These are phyloP conservation scores for Stictonetta naevosa DNA, from an alignment of 2,113 vertebrate species.

Conservation along the genomic window DNA sequence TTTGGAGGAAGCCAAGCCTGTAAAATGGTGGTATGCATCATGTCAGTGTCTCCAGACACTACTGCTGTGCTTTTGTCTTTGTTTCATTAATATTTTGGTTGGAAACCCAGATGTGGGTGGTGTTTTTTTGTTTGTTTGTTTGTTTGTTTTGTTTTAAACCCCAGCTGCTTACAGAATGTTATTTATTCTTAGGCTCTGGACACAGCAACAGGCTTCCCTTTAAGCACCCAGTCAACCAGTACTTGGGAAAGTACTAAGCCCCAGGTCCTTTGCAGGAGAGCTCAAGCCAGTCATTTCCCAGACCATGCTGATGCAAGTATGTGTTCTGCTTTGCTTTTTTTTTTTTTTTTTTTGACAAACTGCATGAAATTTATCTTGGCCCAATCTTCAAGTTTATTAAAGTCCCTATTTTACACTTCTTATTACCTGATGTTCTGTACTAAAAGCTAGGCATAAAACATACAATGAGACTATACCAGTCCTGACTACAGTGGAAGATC, in stretches of 20 bases:
- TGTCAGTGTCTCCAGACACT: not conserved
- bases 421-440: not conserved
- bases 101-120: not conserved
- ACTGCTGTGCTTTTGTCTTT: not conserved
- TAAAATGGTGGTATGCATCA: not conserved
- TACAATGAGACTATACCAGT: not conserved
- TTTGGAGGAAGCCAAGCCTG: not conserved
- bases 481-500: not conserved
- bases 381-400: not conserved
- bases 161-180: not conserved
- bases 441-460: not conserved
- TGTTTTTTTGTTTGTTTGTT: too few relatives aligned
- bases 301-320: not conserved
- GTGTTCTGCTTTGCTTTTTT: not conserved
- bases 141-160: not conserved
- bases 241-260: not conserved
- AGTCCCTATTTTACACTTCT: not conserved
- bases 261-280: not conserved
- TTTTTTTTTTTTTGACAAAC: not conserved
- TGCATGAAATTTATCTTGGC: not conserved
- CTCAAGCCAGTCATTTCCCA: not conserved
- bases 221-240: not conserved
- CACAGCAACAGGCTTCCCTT: not conserved
- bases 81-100: not conserved
- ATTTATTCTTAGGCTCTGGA: not conserved